Conservation (phyloP, 2,113 vertebrate species). For the Piliocolobus tephrosceles region DNA sequence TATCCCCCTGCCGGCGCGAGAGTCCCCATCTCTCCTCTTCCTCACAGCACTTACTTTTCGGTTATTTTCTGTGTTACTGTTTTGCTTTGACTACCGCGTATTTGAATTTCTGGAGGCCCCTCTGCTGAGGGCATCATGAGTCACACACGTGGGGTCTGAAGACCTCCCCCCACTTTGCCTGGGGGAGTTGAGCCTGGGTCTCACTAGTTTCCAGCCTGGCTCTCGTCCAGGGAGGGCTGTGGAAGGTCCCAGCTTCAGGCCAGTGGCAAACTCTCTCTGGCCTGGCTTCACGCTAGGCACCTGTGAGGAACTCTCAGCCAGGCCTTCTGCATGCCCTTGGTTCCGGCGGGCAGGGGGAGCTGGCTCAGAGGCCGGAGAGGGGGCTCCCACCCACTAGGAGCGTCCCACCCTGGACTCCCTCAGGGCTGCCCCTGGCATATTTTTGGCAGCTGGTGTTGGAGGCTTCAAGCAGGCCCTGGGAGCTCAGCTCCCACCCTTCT, state of each 20-base stretch:
- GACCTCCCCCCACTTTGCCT: fast-evolving
- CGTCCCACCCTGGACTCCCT: not conserved
- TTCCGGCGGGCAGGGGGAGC: fast-evolving
- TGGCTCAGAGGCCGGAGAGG: not conserved
- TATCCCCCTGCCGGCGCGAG: not conserved
- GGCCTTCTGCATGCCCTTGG: fast-evolving
- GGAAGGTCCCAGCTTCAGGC: not conserved
- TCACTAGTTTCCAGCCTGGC: not conserved
- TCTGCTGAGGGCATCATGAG: fast-evolving
- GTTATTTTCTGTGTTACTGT: not conserved
- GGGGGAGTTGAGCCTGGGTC: fast-evolving
- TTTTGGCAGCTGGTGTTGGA: not conserved
- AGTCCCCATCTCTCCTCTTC: not conserved
- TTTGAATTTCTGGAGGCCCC: too few relatives aligned
- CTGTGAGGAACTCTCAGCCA: not conserved
- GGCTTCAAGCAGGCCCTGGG: too few relatives aligned
- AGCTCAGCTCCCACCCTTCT: not conserved
- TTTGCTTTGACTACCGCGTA: fast-evolving
- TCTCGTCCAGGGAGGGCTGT: fast-evolving
- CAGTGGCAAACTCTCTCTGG: not conserved
- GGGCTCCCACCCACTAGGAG: not conserved
- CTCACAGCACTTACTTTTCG: not conserved
- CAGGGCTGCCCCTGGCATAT: not conserved
- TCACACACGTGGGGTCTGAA: not conserved
- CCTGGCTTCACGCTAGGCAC: not conserved